A percentile compares a stretch with the other conserved stretches of the same genome.
Evolutionary conservation across 2,888 invertebrate genomes (phyloP).

Genomic region (Lasius platythorax): DNA sequence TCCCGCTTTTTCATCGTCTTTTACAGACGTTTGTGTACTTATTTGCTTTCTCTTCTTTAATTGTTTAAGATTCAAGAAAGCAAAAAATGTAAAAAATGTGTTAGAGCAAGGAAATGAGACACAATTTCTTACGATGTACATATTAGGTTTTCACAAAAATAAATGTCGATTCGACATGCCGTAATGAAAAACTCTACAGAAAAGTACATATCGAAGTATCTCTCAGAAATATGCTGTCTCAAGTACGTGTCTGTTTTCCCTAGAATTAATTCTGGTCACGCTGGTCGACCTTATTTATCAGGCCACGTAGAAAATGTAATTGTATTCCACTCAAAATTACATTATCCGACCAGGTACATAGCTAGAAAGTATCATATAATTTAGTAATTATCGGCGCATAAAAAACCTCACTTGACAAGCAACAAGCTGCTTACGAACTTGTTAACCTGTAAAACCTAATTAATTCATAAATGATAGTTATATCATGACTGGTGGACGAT

Average conservation of each 20-base stretch:
- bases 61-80: constrained; percentile 13
- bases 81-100: neutral
- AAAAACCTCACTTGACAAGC: constrained; percentile 18
- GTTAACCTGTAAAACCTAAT: constrained; percentile 10
- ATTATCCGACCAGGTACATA: neutral
- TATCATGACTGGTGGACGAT: constrained; percentile 27
- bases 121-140: neutral
- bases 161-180: neutral
- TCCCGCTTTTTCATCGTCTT: neutral
- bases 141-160: neutral
- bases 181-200: neutral
- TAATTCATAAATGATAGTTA: constrained; percentile 37
- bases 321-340: neutral
- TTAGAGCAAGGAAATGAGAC: neutral
- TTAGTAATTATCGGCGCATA: constrained; percentile 5
- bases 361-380: neutral
- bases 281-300: neutral
- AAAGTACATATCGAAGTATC: neutral
- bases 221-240: neutral
- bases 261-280: neutral
- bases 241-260: neutral
- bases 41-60: neutral
- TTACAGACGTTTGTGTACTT: neutral
- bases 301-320: neutral
- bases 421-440: constrained; percentile 38